phyloP scores from a whole-genome alignment of 2,797 vertebrate genomes.

The Melanotaenia pygmaea region DNA sequence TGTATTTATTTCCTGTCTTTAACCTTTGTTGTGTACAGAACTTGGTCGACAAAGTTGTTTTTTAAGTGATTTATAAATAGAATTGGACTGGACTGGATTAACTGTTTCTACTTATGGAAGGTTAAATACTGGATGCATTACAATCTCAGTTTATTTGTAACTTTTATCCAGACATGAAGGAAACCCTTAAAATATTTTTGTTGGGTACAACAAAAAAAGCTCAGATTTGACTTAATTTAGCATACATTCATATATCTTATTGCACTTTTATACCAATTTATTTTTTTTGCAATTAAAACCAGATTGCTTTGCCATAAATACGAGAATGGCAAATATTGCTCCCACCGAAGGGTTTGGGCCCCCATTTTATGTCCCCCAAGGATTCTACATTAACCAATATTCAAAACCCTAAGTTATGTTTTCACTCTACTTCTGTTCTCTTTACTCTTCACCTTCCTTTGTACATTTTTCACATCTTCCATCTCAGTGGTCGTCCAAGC shows the following conservation, averaged over 20 bases:
- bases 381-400: neutral
- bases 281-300: neutral
- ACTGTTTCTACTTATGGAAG: too few species aligned
- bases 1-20: too few species aligned
- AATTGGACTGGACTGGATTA: too few species aligned
- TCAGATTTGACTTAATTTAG: neutral
- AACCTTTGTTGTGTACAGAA: too few species aligned
- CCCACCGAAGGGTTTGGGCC: neutral
- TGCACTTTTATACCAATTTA: too few species aligned
- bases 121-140: too few species aligned
- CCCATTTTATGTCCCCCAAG: neutral
- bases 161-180: too few species aligned
- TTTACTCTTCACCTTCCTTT: neutral
- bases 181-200: neutral
- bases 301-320: neutral
- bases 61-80: too few species aligned
- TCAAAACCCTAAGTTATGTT: neutral
- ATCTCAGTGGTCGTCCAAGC: constrained; percentile 9
- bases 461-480: neutral
- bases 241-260: too few species aligned
- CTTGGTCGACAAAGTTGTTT: too few species aligned
- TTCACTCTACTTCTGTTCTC: neutral
- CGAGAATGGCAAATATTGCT: neutral
- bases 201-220: neutral
- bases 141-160: too few species aligned